These are phyloP conservation scores for Gymnocheta viridis DNA, from an alignment of 2,888 invertebrate genomes.

Conservation along the genomic window DNA sequence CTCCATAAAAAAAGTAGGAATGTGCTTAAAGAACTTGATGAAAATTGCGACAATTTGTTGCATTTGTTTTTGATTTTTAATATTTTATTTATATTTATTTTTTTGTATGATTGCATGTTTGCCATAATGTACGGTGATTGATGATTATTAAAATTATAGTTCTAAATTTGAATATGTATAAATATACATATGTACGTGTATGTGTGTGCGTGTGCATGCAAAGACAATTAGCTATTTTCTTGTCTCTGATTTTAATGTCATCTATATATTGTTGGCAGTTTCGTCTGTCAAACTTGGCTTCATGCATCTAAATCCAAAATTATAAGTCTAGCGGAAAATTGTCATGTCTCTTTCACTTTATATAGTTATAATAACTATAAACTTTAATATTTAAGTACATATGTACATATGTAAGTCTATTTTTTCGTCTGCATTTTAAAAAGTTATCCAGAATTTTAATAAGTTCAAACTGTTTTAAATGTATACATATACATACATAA, in stretches of 20 bases:
- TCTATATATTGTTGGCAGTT: conserved; percentile 43
- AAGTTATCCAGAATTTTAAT: conserved; percentile 55
- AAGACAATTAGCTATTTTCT: conserved; percentile 3
- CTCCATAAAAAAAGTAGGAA: conserved; percentile 16
- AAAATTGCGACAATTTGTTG: conserved; percentile 62
- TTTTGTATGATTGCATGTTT: conserved; percentile 9
- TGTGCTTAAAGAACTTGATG: conserved; percentile 38
- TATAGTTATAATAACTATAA: conserved; percentile 13
- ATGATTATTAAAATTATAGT: conserved; percentile 65
- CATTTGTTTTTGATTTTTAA: too few relatives aligned
- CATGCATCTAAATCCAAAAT: conserved; percentile 17
- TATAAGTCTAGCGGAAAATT: conserved; percentile 42
- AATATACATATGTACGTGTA: too few relatives aligned
- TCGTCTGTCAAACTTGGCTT: conserved; percentile 47
- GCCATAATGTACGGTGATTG: conserved; percentile 46
- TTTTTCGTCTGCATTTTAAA: neutral
- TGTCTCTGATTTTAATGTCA: conserved; percentile 44
- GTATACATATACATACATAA: neutral
- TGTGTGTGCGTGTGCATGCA: neutral
- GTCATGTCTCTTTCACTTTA: conserved; percentile 50
- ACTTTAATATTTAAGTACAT: neutral
- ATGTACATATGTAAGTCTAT: neutral
- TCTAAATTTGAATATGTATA: conserved; percentile 34
- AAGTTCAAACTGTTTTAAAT: neutral
- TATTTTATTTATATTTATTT: too few relatives aligned